Percentiles rank a stretch among this genome's conserved stretches.
Evolutionary conservation across 2,888 invertebrate species (phyloP).

Genomic region (Pycnomerus fuliginosus): DNA sequence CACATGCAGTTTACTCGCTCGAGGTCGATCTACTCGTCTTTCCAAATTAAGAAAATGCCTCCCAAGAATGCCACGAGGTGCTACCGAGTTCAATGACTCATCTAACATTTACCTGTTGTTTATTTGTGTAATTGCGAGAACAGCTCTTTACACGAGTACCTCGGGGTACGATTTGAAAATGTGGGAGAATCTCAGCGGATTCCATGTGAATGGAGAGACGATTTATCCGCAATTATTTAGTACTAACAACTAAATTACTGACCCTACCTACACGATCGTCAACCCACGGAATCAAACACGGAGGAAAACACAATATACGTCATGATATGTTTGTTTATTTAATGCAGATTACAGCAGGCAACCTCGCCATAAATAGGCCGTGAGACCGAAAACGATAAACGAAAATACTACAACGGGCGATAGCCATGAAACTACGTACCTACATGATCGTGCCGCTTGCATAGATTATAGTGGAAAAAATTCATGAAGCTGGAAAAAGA

Average conservation of each 20-base stretch:
- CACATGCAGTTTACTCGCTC: slow-evolving; percentile 2
- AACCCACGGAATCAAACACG: slow-evolving; percentile 1
- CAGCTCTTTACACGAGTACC: too few relatives aligned
- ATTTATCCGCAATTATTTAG: slow-evolving; percentile 14
- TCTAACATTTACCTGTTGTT: slow-evolving; percentile 24
- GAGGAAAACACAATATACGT: slow-evolving; percentile 16
- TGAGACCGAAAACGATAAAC: slow-evolving; percentile 1
- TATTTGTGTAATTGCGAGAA: slow-evolving; percentile 24
- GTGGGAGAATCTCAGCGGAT: too few relatives aligned
- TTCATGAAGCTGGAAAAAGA: too few relatives aligned
- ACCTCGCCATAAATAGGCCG: slow-evolving; percentile 21
- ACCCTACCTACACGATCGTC: slow-evolving; percentile 30
- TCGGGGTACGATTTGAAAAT: too few relatives aligned
- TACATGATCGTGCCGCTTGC: too few relatives aligned
- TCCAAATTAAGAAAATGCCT: slow-evolving; percentile 39
- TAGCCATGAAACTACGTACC: too few relatives aligned
- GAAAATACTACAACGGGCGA: not conserved
- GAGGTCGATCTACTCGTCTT: slow-evolving; percentile 33
- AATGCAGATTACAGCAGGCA: slow-evolving; percentile 1
- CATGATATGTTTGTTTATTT: slow-evolving; percentile 19
- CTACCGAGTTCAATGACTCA: slow-evolving; percentile 33
- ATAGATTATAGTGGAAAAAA: too few relatives aligned
- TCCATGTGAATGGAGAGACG: slow-evolving; percentile 10
- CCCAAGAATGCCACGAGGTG: slow-evolving; percentile 30
- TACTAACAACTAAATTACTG: slow-evolving; percentile 32